These are phyloP conservation scores for Drosophila mayri DNA, from an alignment of 1,140 invertebrate species.

Conservation along the genomic window DNA sequence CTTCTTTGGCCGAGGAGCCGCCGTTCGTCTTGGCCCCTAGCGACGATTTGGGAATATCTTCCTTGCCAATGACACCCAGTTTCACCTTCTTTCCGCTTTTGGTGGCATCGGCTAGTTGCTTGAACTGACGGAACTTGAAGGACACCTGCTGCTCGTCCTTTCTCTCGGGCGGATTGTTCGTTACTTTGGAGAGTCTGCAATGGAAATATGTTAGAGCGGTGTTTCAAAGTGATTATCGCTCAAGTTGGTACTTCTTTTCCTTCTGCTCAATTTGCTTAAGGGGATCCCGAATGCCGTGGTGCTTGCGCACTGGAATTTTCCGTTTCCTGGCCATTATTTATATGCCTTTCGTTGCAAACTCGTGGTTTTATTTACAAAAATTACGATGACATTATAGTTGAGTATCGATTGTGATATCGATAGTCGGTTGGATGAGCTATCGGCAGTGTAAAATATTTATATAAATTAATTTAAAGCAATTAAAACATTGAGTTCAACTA, in stretches of 20 bases:
- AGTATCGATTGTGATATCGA: neutral
- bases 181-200: constrained; percentile 74
- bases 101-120: constrained; percentile 65
- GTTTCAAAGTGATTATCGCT: too few species aligned
- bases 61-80: constrained; percentile 47
- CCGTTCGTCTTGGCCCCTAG: constrained; percentile 16
- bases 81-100: constrained; percentile 74
- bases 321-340: constrained; percentile 71
- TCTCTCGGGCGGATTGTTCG: constrained; percentile 75
- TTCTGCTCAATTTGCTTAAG: constrained; percentile 72
- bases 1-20: constrained; percentile 20
- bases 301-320: constrained; percentile 83
- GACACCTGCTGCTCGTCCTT: constrained; percentile 74
- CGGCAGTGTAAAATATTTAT: neutral
- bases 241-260: constrained; percentile 65
- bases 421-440: neutral
- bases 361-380: constrained; percentile 33
- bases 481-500: neutral
- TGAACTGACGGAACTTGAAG: constrained; percentile 74
- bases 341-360: neutral
- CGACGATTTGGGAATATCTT: constrained; percentile 63
- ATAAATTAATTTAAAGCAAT: neutral
- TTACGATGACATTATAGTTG: neutral
- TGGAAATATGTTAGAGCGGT: neutral
- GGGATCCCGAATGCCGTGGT: constrained; percentile 82